A percentile compares a stretch with the other conserved stretches of the same genome.
These are phyloP conservation scores for Xestia ashworthii DNA, from an alignment of 2,888 invertebrate species.

Conservation along the genomic window DNA sequence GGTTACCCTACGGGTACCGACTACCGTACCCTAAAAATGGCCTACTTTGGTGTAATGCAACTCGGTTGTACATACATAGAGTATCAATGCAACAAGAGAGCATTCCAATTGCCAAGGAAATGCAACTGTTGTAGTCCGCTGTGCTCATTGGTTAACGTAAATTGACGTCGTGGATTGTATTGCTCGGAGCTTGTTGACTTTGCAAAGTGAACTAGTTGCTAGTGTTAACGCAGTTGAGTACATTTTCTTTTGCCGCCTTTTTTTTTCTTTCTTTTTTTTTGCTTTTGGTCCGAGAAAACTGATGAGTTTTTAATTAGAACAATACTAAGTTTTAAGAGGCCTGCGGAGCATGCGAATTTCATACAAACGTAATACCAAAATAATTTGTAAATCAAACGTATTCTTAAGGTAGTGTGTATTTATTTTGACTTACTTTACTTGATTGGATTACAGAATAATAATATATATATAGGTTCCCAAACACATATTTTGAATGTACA, in stretches of 20 bases:
- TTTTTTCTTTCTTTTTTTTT: not conserved
- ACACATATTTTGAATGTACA: no score
- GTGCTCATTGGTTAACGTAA: not conserved
- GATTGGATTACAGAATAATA: no score
- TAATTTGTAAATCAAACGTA: no score
- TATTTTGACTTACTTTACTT: no score
- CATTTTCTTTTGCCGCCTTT: not conserved
- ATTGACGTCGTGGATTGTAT: not conserved
- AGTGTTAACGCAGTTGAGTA: not conserved
- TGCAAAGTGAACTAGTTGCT: not conserved
- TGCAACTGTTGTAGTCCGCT: not conserved
- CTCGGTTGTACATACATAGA: not conserved
- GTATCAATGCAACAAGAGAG: not conserved
- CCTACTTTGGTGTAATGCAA: not conserved
- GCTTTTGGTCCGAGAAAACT: no score
- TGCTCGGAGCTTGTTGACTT: constrained; percentile 4
- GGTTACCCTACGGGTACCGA: no score
- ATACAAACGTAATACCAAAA: no score
- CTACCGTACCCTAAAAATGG: not conserved
- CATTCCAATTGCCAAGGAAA: constrained; percentile 1
- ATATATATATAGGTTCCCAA: no score
- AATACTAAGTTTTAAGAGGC: not conserved
- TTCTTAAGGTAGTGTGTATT: no score
- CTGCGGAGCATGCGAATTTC: no score
- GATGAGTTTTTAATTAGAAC: not conserved